Conservation (phyloP, 2,888 invertebrate species). For the Rhogogaster chlorosoma region DNA sequence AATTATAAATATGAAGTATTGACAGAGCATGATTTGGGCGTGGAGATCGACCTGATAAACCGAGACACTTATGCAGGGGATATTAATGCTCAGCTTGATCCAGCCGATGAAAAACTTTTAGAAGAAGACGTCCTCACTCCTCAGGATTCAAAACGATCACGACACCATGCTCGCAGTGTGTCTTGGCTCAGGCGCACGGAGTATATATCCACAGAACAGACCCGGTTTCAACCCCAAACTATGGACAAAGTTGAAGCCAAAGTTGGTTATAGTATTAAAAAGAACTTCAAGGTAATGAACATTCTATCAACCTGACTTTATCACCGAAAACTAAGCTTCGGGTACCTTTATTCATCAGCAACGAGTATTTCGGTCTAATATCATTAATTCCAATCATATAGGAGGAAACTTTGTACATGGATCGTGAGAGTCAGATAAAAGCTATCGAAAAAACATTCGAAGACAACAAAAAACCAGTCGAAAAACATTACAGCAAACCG, state of each 20-base stretch:
- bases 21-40: conserved; percentile 98
- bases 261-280: conserved; percentile 99
- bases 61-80: conserved; percentile 95
- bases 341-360: neutral
- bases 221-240: conserved; percentile 96
- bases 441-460: conserved; percentile 99
- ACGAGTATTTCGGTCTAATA: neutral
- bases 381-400: conserved; percentile 76
- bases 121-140: conserved; percentile 97
- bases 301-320: conserved; percentile 21
- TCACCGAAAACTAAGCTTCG: neutral
- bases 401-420: conserved; percentile 96
- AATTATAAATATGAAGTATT: conserved; percentile 97
- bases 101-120: conserved; percentile 95
- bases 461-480: conserved; percentile 91
- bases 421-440: conserved; percentile 97
- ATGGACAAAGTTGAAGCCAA: conserved; percentile 99
- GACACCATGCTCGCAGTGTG: conserved; percentile 97
- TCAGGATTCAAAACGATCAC: conserved; percentile 93
- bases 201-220: conserved; percentile 99
- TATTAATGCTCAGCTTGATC: conserved; percentile 87
- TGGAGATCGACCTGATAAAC: conserved; percentile 98
- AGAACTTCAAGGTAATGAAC: conserved; percentile 83
- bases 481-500: conserved; percentile 97
- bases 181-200: conserved; percentile 99